A percentile compares a stretch with the other conserved stretches of the same genome.
Conservation (phyloP, 2,797 vertebrate genomes). For the Glyptemys insculpta region DNA sequence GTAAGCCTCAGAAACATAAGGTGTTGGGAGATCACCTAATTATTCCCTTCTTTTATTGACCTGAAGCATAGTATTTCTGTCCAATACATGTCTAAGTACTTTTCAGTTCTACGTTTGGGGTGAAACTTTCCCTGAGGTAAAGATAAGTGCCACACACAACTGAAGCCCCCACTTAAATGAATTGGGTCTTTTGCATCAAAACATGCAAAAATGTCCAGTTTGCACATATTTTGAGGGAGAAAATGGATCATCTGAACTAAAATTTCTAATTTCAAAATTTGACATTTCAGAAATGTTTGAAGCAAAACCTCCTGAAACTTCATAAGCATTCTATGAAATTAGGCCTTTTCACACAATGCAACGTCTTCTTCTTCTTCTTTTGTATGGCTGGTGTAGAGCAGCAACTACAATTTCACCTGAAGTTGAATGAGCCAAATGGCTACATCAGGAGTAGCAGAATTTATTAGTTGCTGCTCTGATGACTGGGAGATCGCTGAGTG, state of each 20-base stretch:
- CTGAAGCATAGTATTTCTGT: background rate
- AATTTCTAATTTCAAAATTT: background rate
- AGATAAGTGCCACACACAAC: background rate
- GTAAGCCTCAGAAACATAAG: background rate
- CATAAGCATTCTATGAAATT: background rate
- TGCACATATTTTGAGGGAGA: background rate
- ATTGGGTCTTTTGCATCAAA: background rate
- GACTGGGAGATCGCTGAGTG: too few relatives aligned
- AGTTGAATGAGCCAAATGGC: too few relatives aligned
- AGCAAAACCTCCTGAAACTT: background rate
- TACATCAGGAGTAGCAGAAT: too few relatives aligned
- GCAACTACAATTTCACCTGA: too few relatives aligned
- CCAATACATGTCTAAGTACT: background rate
- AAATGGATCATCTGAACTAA: accelerated
- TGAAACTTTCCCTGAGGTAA: background rate
- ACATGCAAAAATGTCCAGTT: background rate
- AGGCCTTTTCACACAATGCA: background rate
- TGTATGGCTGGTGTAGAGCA: too few relatives aligned
- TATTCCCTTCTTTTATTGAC: background rate
- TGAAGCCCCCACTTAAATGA: background rate
- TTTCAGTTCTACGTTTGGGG: background rate
- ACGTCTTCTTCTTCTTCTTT: too few relatives aligned
- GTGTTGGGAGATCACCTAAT: background rate
- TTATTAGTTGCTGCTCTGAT: too few relatives aligned
- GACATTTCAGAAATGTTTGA: background rate